A percentile compares a stretch with the other conserved stretches of the same genome.
phyloP scores from a whole-genome alignment of 2,113 vertebrate genomes.

The Ciconia maguari region DNA sequence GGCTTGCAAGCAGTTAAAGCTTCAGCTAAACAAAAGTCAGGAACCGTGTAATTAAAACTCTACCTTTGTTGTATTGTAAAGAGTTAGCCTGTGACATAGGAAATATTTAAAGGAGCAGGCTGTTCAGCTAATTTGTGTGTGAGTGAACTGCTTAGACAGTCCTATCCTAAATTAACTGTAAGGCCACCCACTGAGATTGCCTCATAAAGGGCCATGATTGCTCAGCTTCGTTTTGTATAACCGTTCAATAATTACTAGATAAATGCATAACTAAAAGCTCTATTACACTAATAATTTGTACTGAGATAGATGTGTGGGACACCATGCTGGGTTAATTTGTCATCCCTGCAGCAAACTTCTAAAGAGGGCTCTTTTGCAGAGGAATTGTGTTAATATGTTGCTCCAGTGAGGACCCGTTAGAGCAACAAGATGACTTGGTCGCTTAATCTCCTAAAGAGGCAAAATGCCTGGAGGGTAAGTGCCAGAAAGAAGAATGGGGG shows the following conservation, averaged over 20 bases:
- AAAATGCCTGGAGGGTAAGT: constrained; percentile 61
- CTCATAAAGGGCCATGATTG: constrained; percentile 75
- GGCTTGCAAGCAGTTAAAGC: constrained; percentile 73
- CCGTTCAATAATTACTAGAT: constrained; percentile 81
- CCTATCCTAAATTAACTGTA: constrained; percentile 79
- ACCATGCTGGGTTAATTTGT: constrained; percentile 81
- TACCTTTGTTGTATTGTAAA: constrained; percentile 80
- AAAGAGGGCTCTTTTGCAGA: constrained; percentile 68
- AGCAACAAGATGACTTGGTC: constrained; percentile 65
- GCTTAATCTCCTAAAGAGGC: constrained; percentile 74
- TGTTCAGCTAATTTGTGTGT: constrained; percentile 79
- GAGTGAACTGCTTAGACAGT: constrained; percentile 74
- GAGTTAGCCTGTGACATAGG: constrained; percentile 78
- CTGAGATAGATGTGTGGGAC: constrained; percentile 77
- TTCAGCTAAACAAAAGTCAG: constrained; percentile 80
- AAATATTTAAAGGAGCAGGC: constrained; percentile 81
- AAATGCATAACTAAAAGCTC: constrained; percentile 84
- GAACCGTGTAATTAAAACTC: constrained; percentile 81
- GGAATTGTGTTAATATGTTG: constrained; percentile 65
- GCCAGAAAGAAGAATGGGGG: constrained; percentile 61
- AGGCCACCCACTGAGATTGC: constrained; percentile 77
- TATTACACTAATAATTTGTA: constrained; percentile 83
- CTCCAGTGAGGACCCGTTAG: constrained; percentile 69
- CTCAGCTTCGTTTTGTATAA: constrained; percentile 74
- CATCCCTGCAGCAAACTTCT: constrained; percentile 76